Evolutionary conservation across 2,113 vertebrate genomes (phyloP).

Genomic region (Coturnix japonica): DNA sequence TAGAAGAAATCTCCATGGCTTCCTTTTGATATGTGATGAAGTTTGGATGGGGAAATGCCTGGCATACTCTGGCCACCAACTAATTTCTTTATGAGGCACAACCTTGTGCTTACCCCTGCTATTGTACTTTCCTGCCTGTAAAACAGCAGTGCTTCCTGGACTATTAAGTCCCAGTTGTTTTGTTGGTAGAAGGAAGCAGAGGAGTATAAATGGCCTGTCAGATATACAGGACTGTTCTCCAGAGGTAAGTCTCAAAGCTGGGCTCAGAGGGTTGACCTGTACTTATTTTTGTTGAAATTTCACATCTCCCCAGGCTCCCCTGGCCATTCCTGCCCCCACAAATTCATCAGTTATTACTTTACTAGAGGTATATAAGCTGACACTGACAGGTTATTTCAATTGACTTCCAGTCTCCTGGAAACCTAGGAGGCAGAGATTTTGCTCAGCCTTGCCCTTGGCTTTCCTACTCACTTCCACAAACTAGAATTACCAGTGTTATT

Average conservation of each 20-base stretch:
- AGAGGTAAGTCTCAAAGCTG: not conserved
- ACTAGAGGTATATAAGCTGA: not conserved
- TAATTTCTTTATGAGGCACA: not conserved
- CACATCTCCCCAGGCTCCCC: rapidly evolving
- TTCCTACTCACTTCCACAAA: not conserved
- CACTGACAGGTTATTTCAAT: not conserved
- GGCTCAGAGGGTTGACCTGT: not conserved
- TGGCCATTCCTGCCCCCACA: not conserved
- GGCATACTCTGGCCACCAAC: not conserved
- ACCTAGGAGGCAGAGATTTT: not conserved
- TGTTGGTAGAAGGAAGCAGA: not conserved
- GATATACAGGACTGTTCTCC: not conserved
- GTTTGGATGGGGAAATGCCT: not conserved
- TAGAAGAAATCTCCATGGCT: not conserved
- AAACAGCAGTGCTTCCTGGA: not conserved
- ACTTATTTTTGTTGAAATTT: not conserved
- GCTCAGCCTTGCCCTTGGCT: not conserved
- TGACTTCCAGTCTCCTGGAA: not conserved
- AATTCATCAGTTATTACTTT: not conserved
- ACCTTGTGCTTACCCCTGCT: not conserved
- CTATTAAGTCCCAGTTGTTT: not conserved
- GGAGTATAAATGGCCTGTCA: not conserved
- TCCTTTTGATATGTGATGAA: not conserved
- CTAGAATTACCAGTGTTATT: not conserved
- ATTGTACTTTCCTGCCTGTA: not conserved